Base-by-base conservation (phyloP, 2,797 vertebrate genomes). In the Mareca penelope region DNA sequence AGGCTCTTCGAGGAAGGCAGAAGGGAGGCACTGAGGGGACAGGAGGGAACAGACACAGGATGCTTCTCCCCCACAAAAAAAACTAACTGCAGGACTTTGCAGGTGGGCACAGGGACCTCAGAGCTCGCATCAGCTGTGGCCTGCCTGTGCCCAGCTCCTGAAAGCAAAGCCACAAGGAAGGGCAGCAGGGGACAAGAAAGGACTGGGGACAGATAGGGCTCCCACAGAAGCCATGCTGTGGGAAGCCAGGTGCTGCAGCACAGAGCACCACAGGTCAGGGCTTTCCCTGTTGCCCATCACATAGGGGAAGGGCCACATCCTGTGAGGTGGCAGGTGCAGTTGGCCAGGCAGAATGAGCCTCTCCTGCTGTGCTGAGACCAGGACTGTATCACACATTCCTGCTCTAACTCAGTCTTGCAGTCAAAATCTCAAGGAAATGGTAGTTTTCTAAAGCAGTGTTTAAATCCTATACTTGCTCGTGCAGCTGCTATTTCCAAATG, bases 121-220 rank as follows among this genome's bases (percentile, higher is more conserved):
- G 18, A 29, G 29, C 40, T 12, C 39, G 15, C 15, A 15, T 10
- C 19, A 39, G n/a, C 69, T 53, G 57, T 26, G 14, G 5, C 44
- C 31, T 48, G 29, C 42, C 44, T 56, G 61, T 7, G 21, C 44
- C 7, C 61, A 79, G 48, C 17, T 63, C 53, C 23, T 1, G 6
- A 29, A 37, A 5, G 6, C 56, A 64, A 73, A 37, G 31, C 14
- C 26, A 22, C 1, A 67, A 39, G 23, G 26, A 69, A 39, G 46
- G 17, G 35, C 63, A 82, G 67, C 40, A 26, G 70, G 0, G 7
- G 77, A 6, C 44, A 11, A 14, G 61, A 33, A 57, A 33, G 40
- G 7, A 21, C 28, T 3, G 29, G 53, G 31, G 52, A 60, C 9
- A 31, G 21, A 37, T 0, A 0, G 5, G 7, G 15, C 16, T 29